A percentile compares a stretch with the other conserved stretches of the same genome.
phyloP scores from a whole-genome alignment of 2,797 vertebrate species.

The Heteromormyrus szaboi region DNA sequence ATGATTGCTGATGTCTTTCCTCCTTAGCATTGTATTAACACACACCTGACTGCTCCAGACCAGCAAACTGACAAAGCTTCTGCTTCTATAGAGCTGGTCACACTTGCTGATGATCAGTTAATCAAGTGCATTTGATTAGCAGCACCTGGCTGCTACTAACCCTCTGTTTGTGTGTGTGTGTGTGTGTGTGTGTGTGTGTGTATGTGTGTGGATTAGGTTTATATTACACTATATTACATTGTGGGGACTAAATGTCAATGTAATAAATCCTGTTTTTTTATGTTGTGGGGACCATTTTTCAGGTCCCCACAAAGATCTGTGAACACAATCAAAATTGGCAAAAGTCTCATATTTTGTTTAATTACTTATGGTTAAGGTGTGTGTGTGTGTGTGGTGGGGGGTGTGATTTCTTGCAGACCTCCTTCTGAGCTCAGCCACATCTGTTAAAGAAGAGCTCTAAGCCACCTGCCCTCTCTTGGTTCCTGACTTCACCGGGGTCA shows the following conservation, averaged over 20 bases:
- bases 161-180: background rate
- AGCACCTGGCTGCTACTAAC: background rate
- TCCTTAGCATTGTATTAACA: too few species aligned
- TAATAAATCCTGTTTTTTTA: background rate
- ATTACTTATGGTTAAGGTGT: background rate
- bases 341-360: background rate
- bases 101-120: background rate
- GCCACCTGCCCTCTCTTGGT: background rate
- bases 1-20: background rate
- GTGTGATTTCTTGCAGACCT: background rate
- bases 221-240: too few species aligned
- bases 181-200: too few species aligned
- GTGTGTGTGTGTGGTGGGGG: background rate
- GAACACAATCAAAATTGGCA: background rate
- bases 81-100: background rate
- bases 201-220: too few species aligned
- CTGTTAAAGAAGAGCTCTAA: background rate
- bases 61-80: background rate
- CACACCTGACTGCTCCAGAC: too few species aligned
- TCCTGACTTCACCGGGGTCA: background rate
- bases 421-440: background rate
- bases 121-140: too few species aligned
- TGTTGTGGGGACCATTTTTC: too few species aligned
- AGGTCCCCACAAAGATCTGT: background rate
- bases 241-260: background rate